Base-by-base conservation (phyloP, 2,113 vertebrate genomes). In the Gobiocypris rarus region DNA sequence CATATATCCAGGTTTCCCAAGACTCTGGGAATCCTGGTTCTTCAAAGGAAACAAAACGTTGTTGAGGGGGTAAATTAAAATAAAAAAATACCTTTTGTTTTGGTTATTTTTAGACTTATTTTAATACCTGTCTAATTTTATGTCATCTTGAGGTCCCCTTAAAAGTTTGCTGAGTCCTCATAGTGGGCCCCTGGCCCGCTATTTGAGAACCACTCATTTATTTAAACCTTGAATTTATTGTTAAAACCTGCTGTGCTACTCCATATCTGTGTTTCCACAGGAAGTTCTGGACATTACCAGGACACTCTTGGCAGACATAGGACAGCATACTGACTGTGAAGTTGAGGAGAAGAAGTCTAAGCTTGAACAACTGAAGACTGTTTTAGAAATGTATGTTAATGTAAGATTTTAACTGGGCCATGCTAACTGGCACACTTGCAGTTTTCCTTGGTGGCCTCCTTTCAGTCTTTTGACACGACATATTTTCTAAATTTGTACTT, bases 271-370 rank as follows among this genome's bases (percentile, higher is more conserved):
- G 43, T 26, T 61, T 26, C 26, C 83, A 65, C 91, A 99, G 98
- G 97, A 99, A 90, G 97, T 99, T 89, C 95, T 99, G 93, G 98
- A 99, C 92, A 99, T 99, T 63, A 95, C 96, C 2, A 94, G 98
- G 70, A 94, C 95, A 91, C 91, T 99, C n/a, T 88, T 99, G 73
- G 93, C 94, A 89, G 98, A 99, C 80, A 93, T 97, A 83, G 96
- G 95, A 54, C 94, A 95, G 56, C 95, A 96, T 80, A 95, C 93
- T 1, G 95, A 96, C 70, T 95, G 94, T 41, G 98, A 98, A 91
- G 97, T 98, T 0, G 97, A 98, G 86, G 98, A 99, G 93, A 96
- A 97, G 87, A 96, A 95, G 82, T 97, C 95, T 85, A 99, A 99
- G 89, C 93, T 99, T 89, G 98, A 99, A 78, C 97, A 99, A 90